Conservation (phyloP, 1,140 invertebrate species). For the Drosophila setifemur region DNA sequence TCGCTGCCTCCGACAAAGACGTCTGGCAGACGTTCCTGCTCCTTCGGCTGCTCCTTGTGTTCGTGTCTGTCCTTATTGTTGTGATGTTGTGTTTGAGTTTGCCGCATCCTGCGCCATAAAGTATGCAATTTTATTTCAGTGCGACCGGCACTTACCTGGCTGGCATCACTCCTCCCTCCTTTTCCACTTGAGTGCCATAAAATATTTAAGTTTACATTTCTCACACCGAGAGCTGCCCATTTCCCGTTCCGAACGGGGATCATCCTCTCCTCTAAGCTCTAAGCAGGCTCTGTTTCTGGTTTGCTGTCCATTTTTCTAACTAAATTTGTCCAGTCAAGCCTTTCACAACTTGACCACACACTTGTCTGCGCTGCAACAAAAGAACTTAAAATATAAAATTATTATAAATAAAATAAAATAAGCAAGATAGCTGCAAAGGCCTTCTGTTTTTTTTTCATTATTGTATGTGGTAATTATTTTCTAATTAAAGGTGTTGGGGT, state of each 20-base stretch:
- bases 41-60: constrained; percentile 8
- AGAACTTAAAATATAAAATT: not conserved
- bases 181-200: constrained; percentile 59
- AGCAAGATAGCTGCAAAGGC: no score
- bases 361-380: not conserved
- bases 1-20: constrained; percentile 18
- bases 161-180: constrained; percentile 22
- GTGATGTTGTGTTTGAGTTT: constrained; percentile 14
- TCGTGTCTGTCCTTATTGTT: not conserved
- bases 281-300: constrained; percentile 9
- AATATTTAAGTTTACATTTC: constrained; percentile 80
- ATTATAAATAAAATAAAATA: not conserved
- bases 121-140: constrained; percentile 77
- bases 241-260: not conserved
- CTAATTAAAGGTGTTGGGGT: no score
- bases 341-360: constrained; percentile 18
- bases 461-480: no score
- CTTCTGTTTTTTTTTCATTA: no score
- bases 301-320: constrained; percentile 70
- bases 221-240: constrained; percentile 50
- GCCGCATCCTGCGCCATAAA: constrained; percentile 65
- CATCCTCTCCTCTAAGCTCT: constrained; percentile 3
- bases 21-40: constrained; percentile 32
- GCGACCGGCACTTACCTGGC: constrained; percentile 68
- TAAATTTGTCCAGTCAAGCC: constrained; percentile 63